Evolutionary conservation across 2,797 vertebrate genomes (phyloP).

Genomic region (Champsocephalus gunnari): DNA sequence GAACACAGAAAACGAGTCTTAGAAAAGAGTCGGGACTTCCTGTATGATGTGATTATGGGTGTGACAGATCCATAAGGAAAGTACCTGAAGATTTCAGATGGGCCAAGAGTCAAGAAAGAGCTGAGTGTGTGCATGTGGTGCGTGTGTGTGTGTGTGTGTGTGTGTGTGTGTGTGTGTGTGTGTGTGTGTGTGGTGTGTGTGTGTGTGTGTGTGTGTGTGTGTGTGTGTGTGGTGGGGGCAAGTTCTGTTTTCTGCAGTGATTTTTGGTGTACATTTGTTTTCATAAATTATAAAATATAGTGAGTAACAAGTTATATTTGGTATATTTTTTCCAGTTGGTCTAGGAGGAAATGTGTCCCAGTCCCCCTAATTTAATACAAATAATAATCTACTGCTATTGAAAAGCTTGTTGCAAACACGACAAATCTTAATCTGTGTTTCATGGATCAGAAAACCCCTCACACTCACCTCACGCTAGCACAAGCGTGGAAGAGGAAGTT

Average conservation of each 20-base stretch:
- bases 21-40: slow-evolving; percentile 18
- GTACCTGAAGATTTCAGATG: slow-evolving; percentile 67
- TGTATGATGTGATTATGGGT: slow-evolving; percentile 43
- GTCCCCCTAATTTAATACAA: neutral
- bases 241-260: no score
- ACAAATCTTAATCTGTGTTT: neutral
- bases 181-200: no score
- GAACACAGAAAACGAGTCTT: slow-evolving; percentile 27
- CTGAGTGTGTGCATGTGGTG: no score
- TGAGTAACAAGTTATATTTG: no score
- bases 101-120: neutral
- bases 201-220: no score
- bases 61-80: slow-evolving; percentile 65
- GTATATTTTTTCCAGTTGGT: no score
- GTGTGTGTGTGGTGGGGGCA: no score
- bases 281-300: no score
- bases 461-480: neutral
- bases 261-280: no score
- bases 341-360: neutral
- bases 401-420: neutral
- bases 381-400: neutral
- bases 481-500: neutral
- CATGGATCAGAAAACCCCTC: neutral
- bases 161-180: no score
- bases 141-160: no score